A percentile compares a stretch with the other conserved stretches of the same genome.
Evolutionary conservation across 1,140 invertebrate genomes (phyloP).

Genomic region (Drosophila ohnishii): DNA sequence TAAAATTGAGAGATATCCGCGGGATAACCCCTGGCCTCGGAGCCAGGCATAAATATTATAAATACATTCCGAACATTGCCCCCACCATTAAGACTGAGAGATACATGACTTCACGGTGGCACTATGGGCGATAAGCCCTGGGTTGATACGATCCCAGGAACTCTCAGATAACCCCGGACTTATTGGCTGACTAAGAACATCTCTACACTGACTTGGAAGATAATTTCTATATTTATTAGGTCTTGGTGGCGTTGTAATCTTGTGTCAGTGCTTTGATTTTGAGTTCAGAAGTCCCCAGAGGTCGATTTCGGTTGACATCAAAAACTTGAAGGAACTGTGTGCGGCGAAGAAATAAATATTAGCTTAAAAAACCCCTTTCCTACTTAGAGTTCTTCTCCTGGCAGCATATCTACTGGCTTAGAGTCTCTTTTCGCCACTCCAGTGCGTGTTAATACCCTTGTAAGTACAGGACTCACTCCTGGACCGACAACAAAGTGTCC

Average conservation of each 20-base stretch:
- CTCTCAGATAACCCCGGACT: slow-evolving; percentile 8
- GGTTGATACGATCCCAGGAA: neutral
- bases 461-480: slow-evolving; percentile 38
- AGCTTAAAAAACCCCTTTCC: neutral
- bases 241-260: neutral
- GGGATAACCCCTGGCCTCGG: slow-evolving; percentile 34
- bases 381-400: neutral
- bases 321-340: neutral
- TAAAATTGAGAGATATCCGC: slow-evolving; percentile 22
- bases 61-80: slow-evolving; percentile 38
- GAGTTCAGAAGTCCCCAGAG: neutral
- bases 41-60: slow-evolving; percentile 38
- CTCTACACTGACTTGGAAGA: neutral
- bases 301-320: neutral
- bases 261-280: neutral
- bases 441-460: slow-evolving; percentile 19
- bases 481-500: slow-evolving; percentile 27
- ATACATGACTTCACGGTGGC: slow-evolving; percentile 43
- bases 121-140: slow-evolving; percentile 22
- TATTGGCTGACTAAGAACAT: slow-evolving; percentile 4
- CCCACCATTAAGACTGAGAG: slow-evolving; percentile 20
- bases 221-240: slow-evolving; percentile 6
- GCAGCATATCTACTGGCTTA: neutral
- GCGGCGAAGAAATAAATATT: neutral
- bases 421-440: slow-evolving; percentile 5